phyloP scores from a whole-genome alignment of 2,113 vertebrate genomes.

The Tinamus guttatus region DNA sequence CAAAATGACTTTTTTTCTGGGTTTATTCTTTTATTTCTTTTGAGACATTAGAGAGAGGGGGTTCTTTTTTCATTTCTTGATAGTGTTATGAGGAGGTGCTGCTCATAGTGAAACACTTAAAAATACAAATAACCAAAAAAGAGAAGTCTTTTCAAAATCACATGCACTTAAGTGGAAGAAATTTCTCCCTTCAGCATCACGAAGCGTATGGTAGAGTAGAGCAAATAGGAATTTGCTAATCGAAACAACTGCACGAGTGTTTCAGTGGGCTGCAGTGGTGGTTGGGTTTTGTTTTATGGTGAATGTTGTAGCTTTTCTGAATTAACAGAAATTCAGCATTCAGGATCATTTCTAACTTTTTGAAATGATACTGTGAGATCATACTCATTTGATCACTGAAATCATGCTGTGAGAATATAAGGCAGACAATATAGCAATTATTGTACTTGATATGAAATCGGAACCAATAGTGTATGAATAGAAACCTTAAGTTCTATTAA shows the following conservation, averaged over 20 bases:
- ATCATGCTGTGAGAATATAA: neutral
- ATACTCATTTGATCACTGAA: too few species aligned
- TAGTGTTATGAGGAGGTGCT: neutral
- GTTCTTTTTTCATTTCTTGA: neutral
- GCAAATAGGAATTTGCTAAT: neutral
- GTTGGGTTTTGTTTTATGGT: neutral
- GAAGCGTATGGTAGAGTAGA: neutral
- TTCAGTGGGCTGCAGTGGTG: neutral
- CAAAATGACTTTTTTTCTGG: neutral
- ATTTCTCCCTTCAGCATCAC: neutral
- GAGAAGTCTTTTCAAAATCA: neutral
- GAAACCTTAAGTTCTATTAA: neutral
- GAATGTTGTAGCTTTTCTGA: neutral
- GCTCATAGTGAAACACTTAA: neutral
- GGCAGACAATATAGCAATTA: neutral
- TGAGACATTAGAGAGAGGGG: accelerated
- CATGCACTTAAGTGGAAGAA: neutral
- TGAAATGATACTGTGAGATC: too few species aligned
- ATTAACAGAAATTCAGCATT: neutral
- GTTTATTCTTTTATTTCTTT: neutral
- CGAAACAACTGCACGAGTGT: neutral
- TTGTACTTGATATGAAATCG: neutral
- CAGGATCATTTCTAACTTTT: neutral
- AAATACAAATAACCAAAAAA: neutral
- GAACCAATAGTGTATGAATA: neutral